phyloP scores from a whole-genome alignment of 2,113 vertebrate species.

The Lota lota region DNA sequence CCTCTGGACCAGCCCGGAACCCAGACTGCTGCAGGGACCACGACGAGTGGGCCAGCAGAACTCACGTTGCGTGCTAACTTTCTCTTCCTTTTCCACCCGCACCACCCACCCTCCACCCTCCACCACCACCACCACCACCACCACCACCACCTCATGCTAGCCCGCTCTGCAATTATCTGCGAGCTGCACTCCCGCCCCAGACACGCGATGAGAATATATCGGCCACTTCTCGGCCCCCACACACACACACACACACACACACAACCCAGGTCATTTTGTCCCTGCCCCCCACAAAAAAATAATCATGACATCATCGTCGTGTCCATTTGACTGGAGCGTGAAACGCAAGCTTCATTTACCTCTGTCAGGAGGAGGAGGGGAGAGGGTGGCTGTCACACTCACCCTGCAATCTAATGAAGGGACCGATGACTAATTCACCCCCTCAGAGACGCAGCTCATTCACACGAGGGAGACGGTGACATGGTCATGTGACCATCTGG shows the following conservation, averaged over 20 bases:
- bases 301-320: constrained; percentile 74
- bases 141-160: too few species aligned
- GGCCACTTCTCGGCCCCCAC: not conserved
- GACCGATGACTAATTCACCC: not conserved
- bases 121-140: not conserved
- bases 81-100: not conserved
- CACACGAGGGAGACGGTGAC: too few species aligned
- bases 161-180: too few species aligned
- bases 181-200: too few species aligned
- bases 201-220: too few species aligned
- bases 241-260: constrained; percentile 43
- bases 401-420: constrained; percentile 6
- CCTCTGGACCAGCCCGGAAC: not conserved
- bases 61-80: not conserved
- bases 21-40: not conserved
- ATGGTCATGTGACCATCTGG: too few species aligned
- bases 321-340: constrained; percentile 71
- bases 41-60: constrained; percentile 21
- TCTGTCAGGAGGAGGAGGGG: constrained; percentile 46
- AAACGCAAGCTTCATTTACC: constrained; percentile 74
- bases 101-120: not conserved
- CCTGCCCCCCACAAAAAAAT: constrained; percentile 75
- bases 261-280: constrained; percentile 69
- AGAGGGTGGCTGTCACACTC: constrained; percentile 50
- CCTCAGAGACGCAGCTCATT: not conserved